phyloP scores from a whole-genome alignment of 2,113 vertebrate species.

The Callochromis pleurospilus region DNA sequence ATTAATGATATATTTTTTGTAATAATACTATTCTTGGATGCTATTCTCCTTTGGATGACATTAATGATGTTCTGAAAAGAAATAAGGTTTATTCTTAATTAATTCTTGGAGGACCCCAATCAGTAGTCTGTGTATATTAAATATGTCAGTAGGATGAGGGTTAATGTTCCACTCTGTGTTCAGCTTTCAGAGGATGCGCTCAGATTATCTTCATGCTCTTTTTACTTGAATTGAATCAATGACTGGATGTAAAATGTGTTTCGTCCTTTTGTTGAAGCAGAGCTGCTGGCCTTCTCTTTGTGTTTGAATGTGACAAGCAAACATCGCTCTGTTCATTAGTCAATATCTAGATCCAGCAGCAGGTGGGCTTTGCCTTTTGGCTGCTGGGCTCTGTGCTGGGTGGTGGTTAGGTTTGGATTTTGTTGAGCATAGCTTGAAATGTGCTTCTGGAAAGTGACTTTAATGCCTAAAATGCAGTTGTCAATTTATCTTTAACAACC shows the following conservation, averaged over 20 bases:
- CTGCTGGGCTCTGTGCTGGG: background rate
- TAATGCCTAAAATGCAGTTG: fast-evolving
- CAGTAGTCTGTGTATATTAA: background rate
- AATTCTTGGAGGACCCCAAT: fast-evolving
- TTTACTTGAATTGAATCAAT: background rate
- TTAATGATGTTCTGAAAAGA: background rate
- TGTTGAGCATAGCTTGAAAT: background rate
- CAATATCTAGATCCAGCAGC: background rate
- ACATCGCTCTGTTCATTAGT: background rate
- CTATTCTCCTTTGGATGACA: background rate
- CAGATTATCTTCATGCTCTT: background rate
- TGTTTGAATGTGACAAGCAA: background rate
- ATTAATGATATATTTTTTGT: background rate
- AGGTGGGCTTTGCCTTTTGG: background rate
- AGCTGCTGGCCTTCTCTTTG: background rate
- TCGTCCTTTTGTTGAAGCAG: background rate
- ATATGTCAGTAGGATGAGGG: background rate
- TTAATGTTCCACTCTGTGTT: background rate
- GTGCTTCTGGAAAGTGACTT: background rate
- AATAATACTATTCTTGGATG: background rate
- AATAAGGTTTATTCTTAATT: background rate
- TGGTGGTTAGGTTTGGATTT: background rate
- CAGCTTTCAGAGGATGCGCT: background rate
- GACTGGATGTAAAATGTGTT: background rate
- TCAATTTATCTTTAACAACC: background rate